phyloP scores from a whole-genome alignment of 2,888 invertebrate genomes.

The Eupelmus urozonus region DNA sequence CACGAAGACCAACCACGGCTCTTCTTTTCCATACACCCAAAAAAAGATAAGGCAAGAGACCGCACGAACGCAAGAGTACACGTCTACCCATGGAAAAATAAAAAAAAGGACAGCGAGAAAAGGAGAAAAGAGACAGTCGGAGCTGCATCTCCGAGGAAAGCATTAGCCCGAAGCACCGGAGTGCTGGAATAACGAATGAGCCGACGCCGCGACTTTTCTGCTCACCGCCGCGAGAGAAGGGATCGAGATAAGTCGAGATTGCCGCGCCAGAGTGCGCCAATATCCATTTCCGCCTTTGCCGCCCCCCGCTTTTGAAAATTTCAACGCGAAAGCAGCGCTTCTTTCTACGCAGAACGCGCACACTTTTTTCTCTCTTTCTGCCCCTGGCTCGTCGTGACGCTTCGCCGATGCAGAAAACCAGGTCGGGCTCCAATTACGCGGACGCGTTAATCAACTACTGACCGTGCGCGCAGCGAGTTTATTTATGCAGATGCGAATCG shows the following conservation, averaged over 20 bases:
- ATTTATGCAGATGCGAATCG: constrained; percentile 7
- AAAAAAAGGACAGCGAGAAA: neutral
- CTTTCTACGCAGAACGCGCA: no score
- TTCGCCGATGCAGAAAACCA: constrained; percentile 17
- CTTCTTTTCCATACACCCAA: no score
- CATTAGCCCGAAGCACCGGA: constrained; percentile 44
- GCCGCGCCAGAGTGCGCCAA: constrained; percentile 18
- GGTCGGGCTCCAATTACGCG: constrained; percentile 25
- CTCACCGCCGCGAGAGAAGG: neutral
- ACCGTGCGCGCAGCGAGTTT: neutral
- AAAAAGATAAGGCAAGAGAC: no score
- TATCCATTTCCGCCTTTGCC: constrained; percentile 41
- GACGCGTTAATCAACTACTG: constrained; percentile 30
- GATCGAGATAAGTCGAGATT: constrained; percentile 33
- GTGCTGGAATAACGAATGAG: constrained; percentile 53
- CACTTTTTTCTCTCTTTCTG: no score
- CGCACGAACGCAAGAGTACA: no score
- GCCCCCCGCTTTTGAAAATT: constrained; percentile 42
- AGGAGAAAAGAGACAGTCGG: neutral
- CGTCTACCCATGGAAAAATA: neutral
- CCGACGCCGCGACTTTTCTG: constrained; percentile 12
- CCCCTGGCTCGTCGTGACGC: neutral
- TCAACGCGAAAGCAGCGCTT: constrained; percentile 25
- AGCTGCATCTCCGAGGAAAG: neutral
- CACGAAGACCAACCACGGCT: constrained; percentile 2